Percentiles rank a stretch among this genome's conserved stretches.
Conservation (phyloP, 1,140 invertebrate species). For the Homarus americanus region DNA sequence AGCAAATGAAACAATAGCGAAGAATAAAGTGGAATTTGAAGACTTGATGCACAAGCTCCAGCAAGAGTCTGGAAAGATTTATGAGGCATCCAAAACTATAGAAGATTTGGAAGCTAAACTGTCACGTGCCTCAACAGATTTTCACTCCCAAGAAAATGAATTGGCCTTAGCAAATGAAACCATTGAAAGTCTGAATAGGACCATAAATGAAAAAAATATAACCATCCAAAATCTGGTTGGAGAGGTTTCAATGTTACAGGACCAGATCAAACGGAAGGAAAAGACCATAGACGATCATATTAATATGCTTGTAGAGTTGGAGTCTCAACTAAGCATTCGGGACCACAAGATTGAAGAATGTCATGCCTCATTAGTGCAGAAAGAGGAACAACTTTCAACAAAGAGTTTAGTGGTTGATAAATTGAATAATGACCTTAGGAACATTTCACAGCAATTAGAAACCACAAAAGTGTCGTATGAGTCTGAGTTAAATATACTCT, state of each 20-base stretch:
- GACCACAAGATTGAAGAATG: slow-evolving; percentile 57
- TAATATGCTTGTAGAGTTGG: slow-evolving; percentile 49
- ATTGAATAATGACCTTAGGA: slow-evolving; percentile 65
- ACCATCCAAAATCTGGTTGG: slow-evolving; percentile 62
- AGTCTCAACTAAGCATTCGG: slow-evolving; percentile 8
- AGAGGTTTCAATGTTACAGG: slow-evolving; percentile 46
- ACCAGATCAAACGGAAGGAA: slow-evolving; percentile 53
- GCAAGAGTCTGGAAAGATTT: background rate
- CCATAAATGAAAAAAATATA: slow-evolving; percentile 59
- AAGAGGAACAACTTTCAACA: slow-evolving; percentile 63
- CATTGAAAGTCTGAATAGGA: slow-evolving; percentile 42
- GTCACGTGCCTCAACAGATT: background rate
- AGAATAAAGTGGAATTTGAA: slow-evolving; percentile 15
- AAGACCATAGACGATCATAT: slow-evolving; percentile 42
- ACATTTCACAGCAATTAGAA: slow-evolving; percentile 69
- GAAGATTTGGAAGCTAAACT: slow-evolving; percentile 26
- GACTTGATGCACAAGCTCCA: slow-evolving; percentile 6
- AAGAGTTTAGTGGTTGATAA: slow-evolving; percentile 60
- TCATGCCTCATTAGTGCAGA: slow-evolving; percentile 45
- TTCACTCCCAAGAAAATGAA: slow-evolving; percentile 10
- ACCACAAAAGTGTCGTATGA: slow-evolving; percentile 75
- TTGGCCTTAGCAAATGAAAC: background rate
- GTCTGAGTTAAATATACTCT: slow-evolving; percentile 75
- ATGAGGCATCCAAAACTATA: background rate
- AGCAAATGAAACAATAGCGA: slow-evolving; percentile 26